phyloP scores from a whole-genome alignment of 2,888 invertebrate genomes.

The Athrips mouffetella region DNA sequence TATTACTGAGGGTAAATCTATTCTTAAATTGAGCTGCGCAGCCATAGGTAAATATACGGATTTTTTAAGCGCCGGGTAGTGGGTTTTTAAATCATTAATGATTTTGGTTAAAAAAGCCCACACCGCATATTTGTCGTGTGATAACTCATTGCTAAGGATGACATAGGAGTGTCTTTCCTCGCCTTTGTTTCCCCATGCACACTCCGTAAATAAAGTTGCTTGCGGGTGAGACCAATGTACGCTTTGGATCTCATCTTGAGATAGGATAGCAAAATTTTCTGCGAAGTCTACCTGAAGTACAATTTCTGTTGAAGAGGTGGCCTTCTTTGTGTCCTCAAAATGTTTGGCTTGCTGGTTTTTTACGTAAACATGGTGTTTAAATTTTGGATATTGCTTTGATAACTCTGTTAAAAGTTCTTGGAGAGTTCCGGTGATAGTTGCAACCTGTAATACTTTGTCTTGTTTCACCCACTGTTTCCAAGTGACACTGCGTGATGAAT shows the following conservation, averaged over 20 bases:
- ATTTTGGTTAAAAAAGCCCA: neutral
- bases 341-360: neutral
- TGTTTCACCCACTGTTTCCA: too few species aligned
- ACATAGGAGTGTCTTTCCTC: neutral
- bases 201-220: constrained; percentile 8
- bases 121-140: neutral
- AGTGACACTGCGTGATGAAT: too few species aligned
- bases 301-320: neutral
- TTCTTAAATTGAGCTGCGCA: constrained; percentile 1
- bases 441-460: too few species aligned
- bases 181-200: neutral
- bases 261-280: constrained; percentile 1
- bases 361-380: neutral
- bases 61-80: too few species aligned
- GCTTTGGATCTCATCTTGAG: constrained; percentile 5
- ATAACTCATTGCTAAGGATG: neutral
- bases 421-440: neutral
- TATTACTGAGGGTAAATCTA: neutral
- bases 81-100: neutral
- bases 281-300: constrained; percentile 3
- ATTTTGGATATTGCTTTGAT: neutral
- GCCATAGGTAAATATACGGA: neutral
- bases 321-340: neutral
- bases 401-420: neutral
- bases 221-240: constrained; percentile 2